Evolutionary conservation across 2,113 vertebrate genomes (phyloP).

Genomic region (Pleuronectes platessa): DNA sequence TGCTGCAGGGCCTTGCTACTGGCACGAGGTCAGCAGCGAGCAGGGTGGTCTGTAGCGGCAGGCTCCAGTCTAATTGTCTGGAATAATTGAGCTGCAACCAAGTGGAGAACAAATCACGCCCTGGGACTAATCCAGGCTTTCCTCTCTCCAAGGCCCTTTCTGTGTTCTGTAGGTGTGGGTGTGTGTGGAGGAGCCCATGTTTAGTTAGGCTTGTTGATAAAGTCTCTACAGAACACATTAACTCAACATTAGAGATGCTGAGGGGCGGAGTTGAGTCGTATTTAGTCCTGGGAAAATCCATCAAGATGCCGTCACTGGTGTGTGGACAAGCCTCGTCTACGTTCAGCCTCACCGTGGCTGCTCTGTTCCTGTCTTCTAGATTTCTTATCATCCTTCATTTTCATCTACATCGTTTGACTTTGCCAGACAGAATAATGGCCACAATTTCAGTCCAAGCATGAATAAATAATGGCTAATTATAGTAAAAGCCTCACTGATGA

Average conservation of each 20-base stretch:
- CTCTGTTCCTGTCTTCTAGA: background rate
- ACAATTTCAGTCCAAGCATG: background rate
- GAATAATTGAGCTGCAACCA: constrained; percentile 79
- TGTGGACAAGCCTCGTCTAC: constrained; percentile 5
- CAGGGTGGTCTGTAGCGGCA: constrained; percentile 72
- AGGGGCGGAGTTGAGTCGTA: constrained; percentile 19
- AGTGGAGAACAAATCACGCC: constrained; percentile 75
- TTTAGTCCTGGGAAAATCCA: constrained; percentile 56
- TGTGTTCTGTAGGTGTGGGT: constrained; percentile 47
- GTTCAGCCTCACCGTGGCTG: background rate
- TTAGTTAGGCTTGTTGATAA: constrained; percentile 61
- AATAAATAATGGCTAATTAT: background rate
- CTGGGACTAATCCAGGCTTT: constrained; percentile 73
- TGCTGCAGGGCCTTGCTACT: constrained; percentile 43
- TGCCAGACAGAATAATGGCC: constrained; percentile 24
- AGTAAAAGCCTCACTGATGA: background rate
- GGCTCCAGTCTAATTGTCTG: constrained; percentile 79
- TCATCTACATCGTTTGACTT: constrained; percentile 4
- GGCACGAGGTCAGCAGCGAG: constrained; percentile 69
- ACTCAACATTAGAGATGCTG: constrained; percentile 39
- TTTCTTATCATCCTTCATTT: constrained; percentile 26
- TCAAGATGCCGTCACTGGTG: constrained; percentile 2
- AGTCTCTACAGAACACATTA: constrained; percentile 44
- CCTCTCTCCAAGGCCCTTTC: constrained; percentile 58
- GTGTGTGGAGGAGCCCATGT: constrained; percentile 35